Conservation (phyloP, 2,888 invertebrate species). For the Xanthia icteritia region DNA sequence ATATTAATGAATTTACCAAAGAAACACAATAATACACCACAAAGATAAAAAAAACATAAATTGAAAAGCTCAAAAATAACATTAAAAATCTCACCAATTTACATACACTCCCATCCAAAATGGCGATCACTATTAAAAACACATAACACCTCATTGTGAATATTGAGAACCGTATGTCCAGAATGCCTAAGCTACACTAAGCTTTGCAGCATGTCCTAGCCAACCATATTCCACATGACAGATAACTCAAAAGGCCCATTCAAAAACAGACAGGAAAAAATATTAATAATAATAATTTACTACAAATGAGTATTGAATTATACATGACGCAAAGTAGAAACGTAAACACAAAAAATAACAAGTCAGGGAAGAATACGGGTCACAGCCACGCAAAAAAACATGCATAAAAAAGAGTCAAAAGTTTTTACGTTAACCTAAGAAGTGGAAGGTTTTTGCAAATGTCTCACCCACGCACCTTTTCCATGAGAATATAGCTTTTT, state of each 20-base stretch:
- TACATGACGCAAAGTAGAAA: too few species aligned
- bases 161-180: slow-evolving; percentile 40
- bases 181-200: slow-evolving; percentile 63
- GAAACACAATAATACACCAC: not conserved
- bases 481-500: too few species aligned
- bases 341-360: too few species aligned
- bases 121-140: slow-evolving; percentile 51
- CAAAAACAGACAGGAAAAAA: not conserved
- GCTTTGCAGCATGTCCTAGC: slow-evolving; percentile 49
- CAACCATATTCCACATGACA: slow-evolving; percentile 15
- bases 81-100: slow-evolving; percentile 41
- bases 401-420: too few species aligned
- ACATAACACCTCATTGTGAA: slow-evolving; percentile 58
- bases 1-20: not conserved
- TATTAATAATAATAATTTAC: not conserved
- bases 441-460: too few species aligned
- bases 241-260: slow-evolving; percentile 41
- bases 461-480: too few species aligned
- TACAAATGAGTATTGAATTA: not conserved
- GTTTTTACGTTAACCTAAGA: too few species aligned
- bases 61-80: not conserved
- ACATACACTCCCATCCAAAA: slow-evolving; percentile 46
- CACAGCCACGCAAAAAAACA: too few species aligned
- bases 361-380: too few species aligned
- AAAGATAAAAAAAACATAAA: too few species aligned